Evolutionary conservation across 2,113 vertebrate genomes (phyloP).

Genomic region (Oreotrochilus melanogaster): DNA sequence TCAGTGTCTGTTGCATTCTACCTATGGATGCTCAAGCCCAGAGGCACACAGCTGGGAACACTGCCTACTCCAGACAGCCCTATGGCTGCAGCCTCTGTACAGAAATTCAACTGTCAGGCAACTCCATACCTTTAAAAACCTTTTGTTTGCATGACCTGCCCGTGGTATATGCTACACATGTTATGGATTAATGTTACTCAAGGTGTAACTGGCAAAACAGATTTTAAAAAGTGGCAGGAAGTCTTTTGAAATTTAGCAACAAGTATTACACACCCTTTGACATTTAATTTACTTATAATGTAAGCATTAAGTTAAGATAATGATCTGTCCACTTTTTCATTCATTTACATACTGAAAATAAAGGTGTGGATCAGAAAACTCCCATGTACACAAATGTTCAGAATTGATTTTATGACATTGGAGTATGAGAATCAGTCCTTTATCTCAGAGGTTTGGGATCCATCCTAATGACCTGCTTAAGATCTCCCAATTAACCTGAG

Average conservation of each 20-base stretch:
- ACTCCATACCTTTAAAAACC: neutral
- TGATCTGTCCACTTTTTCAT: neutral
- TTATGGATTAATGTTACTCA: neutral
- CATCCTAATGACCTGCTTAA: neutral
- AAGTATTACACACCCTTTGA: slow-evolving; percentile 31
- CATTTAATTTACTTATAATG: neutral
- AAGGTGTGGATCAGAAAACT: neutral
- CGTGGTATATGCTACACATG: neutral
- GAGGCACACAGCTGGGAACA: neutral
- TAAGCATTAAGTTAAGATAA: neutral
- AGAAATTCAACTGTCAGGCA: neutral
- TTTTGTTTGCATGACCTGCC: neutral
- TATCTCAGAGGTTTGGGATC: neutral
- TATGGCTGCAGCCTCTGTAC: slow-evolving; percentile 1
- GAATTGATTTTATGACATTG: neutral
- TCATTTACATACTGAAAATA: neutral
- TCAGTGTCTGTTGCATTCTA: neutral
- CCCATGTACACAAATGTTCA: neutral
- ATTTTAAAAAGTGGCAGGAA: neutral
- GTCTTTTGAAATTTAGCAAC: slow-evolving; percentile 35
- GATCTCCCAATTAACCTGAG: neutral
- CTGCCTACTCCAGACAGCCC: slow-evolving; percentile 37
- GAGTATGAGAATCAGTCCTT: neutral
- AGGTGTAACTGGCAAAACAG: neutral
- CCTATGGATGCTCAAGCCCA: neutral